Conservation (phyloP, 2,797 vertebrate species). For the Pseudochirops cupreus region DNA sequence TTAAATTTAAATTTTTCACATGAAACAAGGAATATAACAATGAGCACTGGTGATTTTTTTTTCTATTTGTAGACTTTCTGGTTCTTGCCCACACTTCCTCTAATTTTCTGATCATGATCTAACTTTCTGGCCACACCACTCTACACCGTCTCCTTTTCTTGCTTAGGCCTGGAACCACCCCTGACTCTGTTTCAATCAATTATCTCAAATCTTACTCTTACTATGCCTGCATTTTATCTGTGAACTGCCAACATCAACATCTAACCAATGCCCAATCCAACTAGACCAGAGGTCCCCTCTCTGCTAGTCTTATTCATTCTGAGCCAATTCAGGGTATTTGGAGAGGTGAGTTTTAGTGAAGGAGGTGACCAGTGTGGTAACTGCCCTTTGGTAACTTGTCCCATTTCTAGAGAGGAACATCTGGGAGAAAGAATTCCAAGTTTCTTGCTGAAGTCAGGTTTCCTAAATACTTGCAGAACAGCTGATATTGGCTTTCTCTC, state of each 20-base stretch:
- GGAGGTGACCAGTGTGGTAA: background rate
- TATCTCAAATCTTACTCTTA: background rate
- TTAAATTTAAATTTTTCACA: no score
- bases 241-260: background rate
- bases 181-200: background rate
- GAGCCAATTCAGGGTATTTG: background rate
- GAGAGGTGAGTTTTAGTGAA: background rate
- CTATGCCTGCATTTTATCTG: background rate
- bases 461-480: conserved; percentile 2
- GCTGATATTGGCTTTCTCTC: background rate
- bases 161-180: background rate
- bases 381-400: background rate
- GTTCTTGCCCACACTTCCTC: background rate
- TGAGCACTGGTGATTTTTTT: background rate
- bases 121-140: background rate
- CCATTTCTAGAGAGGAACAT: background rate
- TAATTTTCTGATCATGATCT: background rate
- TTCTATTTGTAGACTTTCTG: background rate
- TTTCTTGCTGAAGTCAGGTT: background rate
- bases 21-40: background rate
- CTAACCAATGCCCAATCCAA: background rate
- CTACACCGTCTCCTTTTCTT: background rate
- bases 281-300: background rate
- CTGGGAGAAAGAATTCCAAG: background rate
- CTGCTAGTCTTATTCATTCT: background rate